Conservation (phyloP, 2,888 invertebrate species). For the Acheta domesticus region DNA sequence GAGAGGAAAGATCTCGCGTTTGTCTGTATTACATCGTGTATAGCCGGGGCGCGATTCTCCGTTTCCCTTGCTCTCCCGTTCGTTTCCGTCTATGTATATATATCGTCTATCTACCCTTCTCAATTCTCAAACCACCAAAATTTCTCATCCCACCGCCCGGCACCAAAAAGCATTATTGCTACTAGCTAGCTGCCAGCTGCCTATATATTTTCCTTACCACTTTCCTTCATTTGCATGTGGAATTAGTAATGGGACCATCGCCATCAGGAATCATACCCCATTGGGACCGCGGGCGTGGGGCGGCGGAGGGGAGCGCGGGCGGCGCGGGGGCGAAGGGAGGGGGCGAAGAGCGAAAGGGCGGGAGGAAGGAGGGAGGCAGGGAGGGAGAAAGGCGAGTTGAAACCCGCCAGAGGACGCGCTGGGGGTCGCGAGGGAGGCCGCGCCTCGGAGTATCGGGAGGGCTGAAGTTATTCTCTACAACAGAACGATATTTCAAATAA, state of each 20-base stretch:
- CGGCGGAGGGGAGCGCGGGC: neutral
- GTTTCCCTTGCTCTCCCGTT: neutral
- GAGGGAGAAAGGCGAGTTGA: slow-evolving; percentile 23
- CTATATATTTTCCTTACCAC: slow-evolving; percentile 38
- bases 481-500: slow-evolving; percentile 36
- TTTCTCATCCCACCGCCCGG: neutral
- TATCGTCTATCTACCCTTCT: slow-evolving; percentile 18
- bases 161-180: slow-evolving; percentile 33
- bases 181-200: slow-evolving; percentile 33
- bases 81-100: neutral
- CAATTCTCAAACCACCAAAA: slow-evolving; percentile 5
- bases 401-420: slow-evolving; percentile 18
- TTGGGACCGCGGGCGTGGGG: slow-evolving; percentile 30
- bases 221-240: slow-evolving; percentile 39
- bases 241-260: slow-evolving; percentile 37
- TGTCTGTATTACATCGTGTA: neutral
- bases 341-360: neutral
- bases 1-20: neutral
- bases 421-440: slow-evolving; percentile 11
- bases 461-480: slow-evolving; percentile 26
- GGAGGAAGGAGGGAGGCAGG: neutral
- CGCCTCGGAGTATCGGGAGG: neutral
- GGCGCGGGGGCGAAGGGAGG: slow-evolving; percentile 12
- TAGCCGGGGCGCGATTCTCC: neutral
- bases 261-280: slow-evolving; percentile 35